Evolutionary conservation across 2,113 vertebrate genomes (phyloP).

Genomic region (Numida meleagris): DNA sequence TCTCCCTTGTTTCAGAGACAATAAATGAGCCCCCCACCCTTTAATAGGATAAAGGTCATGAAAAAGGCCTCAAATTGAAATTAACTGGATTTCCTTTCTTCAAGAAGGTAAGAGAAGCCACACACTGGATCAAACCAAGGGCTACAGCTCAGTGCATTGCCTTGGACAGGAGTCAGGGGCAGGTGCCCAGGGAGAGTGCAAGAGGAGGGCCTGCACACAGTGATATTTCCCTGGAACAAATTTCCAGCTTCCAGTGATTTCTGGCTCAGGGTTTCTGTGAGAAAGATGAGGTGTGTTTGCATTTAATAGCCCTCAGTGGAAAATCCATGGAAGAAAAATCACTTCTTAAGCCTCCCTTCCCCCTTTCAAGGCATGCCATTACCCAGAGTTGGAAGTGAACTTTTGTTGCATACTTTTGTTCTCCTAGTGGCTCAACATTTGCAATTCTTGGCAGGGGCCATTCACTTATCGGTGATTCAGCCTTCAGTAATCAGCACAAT

Average conservation of each 20-base stretch:
- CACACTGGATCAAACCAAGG: neutral
- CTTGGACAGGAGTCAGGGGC: neutral
- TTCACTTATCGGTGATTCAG: neutral
- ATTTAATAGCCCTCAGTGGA: neutral
- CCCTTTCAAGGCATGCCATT: neutral
- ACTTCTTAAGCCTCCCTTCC: neutral
- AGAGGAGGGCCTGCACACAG: neutral
- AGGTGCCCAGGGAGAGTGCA: neutral
- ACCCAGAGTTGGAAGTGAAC: neutral
- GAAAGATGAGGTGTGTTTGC: neutral
- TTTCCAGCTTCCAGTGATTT: neutral
- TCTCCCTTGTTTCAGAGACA: neutral
- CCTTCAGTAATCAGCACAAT: neutral
- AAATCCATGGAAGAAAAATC: neutral
- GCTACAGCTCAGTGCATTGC: fast-evolving
- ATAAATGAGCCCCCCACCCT: neutral
- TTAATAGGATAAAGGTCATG: neutral
- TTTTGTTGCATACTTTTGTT: constrained; percentile 1
- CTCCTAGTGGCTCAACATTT: neutral
- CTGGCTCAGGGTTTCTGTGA: neutral
- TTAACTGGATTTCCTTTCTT: neutral
- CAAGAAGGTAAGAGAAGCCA: neutral
- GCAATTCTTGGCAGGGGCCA: neutral
- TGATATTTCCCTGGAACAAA: neutral
- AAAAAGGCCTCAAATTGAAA: neutral